Conservation (phyloP, 1,140 invertebrate species). For the Dendrolimus kikuchii region DNA sequence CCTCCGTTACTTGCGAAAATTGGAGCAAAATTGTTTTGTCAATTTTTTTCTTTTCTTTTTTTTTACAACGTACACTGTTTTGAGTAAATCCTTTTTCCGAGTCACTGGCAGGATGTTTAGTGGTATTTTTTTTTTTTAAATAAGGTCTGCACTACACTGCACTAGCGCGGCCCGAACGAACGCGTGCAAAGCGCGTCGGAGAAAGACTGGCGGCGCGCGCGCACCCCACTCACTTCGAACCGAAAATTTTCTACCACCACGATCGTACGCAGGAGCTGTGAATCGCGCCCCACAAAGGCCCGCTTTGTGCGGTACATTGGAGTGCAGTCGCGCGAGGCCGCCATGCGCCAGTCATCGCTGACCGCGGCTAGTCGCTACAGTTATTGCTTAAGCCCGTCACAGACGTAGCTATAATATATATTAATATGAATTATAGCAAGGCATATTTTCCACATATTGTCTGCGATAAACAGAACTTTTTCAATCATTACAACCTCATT, state of each 20-base stretch:
- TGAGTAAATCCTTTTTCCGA: constrained; percentile 12
- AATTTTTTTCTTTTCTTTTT: constrained; percentile 26
- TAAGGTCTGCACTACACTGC: constrained; percentile 34
- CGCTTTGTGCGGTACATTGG: constrained; percentile 1
- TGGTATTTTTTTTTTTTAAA: constrained; percentile 13
- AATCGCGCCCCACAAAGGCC: constrained; percentile 40
- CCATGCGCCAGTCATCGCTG: background rate
- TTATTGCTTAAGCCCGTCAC: too few species aligned
- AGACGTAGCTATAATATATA: too few species aligned
- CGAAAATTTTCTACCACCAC: constrained; percentile 64
- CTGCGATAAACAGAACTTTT: too few species aligned
- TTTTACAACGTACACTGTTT: constrained; percentile 49
- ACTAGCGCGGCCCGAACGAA: constrained; percentile 35
- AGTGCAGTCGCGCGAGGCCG: background rate
- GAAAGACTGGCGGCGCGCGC: constrained; percentile 56
- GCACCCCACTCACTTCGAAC: constrained; percentile 67
- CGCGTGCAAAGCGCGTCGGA: constrained; percentile 45
- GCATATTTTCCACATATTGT: too few species aligned
- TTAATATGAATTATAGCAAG: too few species aligned
- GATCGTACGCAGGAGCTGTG: constrained; percentile 21
- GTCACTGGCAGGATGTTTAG: constrained; percentile 24
- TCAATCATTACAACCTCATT: too few species aligned
- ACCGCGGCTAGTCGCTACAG: too few species aligned
- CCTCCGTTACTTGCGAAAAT: constrained; percentile 9
- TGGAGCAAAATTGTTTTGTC: constrained; percentile 18